These are phyloP conservation scores for Passer montanus DNA, from an alignment of 2,113 vertebrate genomes.

Conservation along the genomic window DNA sequence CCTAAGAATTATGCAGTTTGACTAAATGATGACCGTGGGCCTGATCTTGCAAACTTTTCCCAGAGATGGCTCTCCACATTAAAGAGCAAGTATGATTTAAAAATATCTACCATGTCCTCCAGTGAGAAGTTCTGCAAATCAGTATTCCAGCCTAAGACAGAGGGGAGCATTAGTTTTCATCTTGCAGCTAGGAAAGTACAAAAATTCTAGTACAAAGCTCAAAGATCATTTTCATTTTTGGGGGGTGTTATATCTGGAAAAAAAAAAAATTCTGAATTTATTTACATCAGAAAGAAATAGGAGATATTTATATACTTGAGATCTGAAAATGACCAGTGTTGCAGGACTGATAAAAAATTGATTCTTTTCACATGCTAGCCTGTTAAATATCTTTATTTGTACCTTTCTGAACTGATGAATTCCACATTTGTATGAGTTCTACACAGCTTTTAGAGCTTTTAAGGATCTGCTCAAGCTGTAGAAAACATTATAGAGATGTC, in stretches of 20 bases:
- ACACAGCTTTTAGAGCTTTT: not conserved
- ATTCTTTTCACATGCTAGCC: not conserved
- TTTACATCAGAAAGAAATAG: not conserved
- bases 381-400: not conserved
- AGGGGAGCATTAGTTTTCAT: not conserved
- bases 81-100: not conserved
- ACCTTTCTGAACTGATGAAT: not conserved
- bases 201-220: not conserved
- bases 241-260: not conserved
- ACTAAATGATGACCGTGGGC: constrained; percentile 14
- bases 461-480: not conserved
- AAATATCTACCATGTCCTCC: not conserved
- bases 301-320: not conserved
- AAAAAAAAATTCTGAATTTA: not conserved
- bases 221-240: not conserved
- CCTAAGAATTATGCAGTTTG: constrained; percentile 33
- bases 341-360: not conserved
- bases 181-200: not conserved
- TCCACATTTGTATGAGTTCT: not conserved
- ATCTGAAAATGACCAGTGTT: not conserved
- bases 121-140: constrained; percentile 16
- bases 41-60: constrained; percentile 34
- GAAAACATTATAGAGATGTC: not conserved
- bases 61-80: constrained; percentile 9
- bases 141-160: not conserved